Evolutionary conservation across 2,797 vertebrate species (phyloP), one percentile per base, ranked within the genome.

Genomic region (Caiman crocodilus): DNA sequence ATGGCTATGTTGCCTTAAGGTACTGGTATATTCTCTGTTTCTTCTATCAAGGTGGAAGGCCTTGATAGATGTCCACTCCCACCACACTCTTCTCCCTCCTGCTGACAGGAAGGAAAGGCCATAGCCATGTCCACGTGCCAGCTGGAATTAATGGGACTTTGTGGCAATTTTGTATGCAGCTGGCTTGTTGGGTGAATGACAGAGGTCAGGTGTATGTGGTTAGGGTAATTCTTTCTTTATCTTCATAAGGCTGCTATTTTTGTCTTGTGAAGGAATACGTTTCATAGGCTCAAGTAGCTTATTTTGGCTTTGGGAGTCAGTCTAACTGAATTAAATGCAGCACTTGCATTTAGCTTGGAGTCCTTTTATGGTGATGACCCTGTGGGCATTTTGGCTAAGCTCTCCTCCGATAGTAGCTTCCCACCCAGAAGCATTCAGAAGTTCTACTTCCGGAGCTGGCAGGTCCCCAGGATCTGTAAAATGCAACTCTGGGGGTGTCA

Each of bases 91-190:
- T 73, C 26, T 80, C 3, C 13, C 15, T 65, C 23, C 79, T 85
- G 42, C 76, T 94, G 42, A 23, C 65, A 61, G 90, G 87, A 89
- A 89, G 58, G 78, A 92, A 64, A n/a, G 35, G 82, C 58, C 79
- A 56, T 57, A 83, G 88, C 74, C 57, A 65, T 83, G 67, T 25
- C 58, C n/a, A 1, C 71, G 63, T 92, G 84, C 84, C 84, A 84
- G 71, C 88, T 90, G 89, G 71, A 92, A 77, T 75, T 87, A 90
- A 73, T 63, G 3, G 25, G 55, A 42, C 26, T 14, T 82, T 82
- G 25, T 69, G 87, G 76, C 67, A 2, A 14, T 82, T 79, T 87
- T 84, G 30, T 30, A 61, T 9, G 21, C 1, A 2, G 32, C 57
- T 61, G 60, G 0, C 84, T 65, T 81, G 65, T 59, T 23, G 75